Evolutionary conservation across 2,113 vertebrate genomes (phyloP), one percentile per base, ranked within the genome.

Genomic region (Pollachius pollachius): DNA sequence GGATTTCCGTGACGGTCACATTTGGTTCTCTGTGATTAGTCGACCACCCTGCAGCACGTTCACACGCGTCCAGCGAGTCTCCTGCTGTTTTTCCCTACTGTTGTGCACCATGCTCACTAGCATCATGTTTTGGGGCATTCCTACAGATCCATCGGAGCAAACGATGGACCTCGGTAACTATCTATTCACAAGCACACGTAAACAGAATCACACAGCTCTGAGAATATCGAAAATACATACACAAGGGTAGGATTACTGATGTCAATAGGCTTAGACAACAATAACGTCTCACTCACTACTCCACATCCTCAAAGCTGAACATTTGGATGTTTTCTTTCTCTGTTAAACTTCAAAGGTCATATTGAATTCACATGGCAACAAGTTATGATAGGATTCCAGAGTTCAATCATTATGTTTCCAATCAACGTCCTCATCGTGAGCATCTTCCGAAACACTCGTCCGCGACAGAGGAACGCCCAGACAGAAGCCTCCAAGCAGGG

Each of bases 341-440:
- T 15, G 37, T 18, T 62, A 72, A 79, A 70, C 59, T 13, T 72
- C 69, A 52, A 81, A 99, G 96, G 96, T 75, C 93, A 95, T 66
- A 95, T 97, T 0, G 94, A 96, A 80, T 95, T 99, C 82, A 98
- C 96, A 0, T 98, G 96, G 97, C 97, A 97, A 60, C 95, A 99
- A 70, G 96, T 97, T 73, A 94, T 95, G 92, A 96, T 97, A 11
- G 96, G 96, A 63, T 76, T 98, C 73, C 94, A 98, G 86, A 98
- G 96, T 87, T 98, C 97, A 7, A 80, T 98, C 71, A 93, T 99
- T 62, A 95, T 97, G 95, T 97, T 99, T 78, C 96, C 97, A 80
- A 93, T 98, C 91, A 98, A 98, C 85, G 91, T 98, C 68, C 90
- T 98, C 37, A 98, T 98, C 1, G 95, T 99, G 81, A 96, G 95